Percentiles rank a stretch among this genome's conserved stretches.
Evolutionary conservation across 2,797 vertebrate genomes (phyloP).

Genomic region (Cheirogaleus major): DNA sequence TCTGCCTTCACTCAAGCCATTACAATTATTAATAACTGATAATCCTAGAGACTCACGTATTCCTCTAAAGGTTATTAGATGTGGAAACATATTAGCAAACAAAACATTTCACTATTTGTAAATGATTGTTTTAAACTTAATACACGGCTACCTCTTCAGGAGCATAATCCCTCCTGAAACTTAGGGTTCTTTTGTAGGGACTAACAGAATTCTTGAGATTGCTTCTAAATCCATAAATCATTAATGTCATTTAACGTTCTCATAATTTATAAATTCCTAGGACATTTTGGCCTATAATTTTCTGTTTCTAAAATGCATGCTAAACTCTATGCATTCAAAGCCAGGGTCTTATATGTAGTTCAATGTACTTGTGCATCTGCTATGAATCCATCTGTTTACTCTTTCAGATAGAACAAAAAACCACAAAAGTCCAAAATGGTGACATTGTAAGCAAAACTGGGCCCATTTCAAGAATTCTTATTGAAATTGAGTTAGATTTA

Average conservation of each 20-base stretch:
- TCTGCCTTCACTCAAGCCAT: neutral
- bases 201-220: neutral
- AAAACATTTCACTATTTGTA: neutral
- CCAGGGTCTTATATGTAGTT: neutral
- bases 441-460: neutral
- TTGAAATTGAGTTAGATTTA: neutral
- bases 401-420: neutral
- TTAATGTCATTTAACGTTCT: neutral
- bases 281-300: neutral
- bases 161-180: neutral
- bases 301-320: neutral
- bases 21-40: neutral
- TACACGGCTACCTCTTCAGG: neutral
- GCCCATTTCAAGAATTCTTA: neutral
- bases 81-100: neutral
- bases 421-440: neutral
- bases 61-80: neutral
- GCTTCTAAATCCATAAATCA: neutral
- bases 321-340: neutral
- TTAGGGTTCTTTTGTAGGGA: neutral
- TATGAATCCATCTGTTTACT: neutral
- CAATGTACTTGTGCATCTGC: neutral
- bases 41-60: neutral
- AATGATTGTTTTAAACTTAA: neutral
- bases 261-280: neutral